Evolutionary conservation across 2,797 vertebrate genomes (phyloP).

Genomic region (Ara ararauna): DNA sequence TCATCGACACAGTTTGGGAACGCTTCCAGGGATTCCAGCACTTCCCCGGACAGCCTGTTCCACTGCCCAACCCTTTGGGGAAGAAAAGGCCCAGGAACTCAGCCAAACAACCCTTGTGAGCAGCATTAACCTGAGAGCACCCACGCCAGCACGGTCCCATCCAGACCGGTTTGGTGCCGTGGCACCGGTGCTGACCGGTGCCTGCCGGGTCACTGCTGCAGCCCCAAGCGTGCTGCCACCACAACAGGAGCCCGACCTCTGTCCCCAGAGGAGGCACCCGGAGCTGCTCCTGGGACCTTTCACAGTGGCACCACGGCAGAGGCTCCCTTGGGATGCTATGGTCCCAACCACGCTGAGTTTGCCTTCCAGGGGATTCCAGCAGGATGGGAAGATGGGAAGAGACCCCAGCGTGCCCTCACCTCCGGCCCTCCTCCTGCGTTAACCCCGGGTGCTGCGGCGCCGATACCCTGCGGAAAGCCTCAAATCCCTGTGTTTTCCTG

Average conservation of each 20-base stretch:
- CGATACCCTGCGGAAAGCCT: neutral
- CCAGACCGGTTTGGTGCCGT: too few relatives aligned
- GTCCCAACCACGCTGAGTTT: neutral
- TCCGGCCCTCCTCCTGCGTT: neutral
- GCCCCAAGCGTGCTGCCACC: too few relatives aligned
- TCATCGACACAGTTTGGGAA: neutral
- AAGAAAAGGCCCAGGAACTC: neutral
- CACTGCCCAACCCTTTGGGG: too few relatives aligned
- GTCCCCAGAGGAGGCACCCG: too few relatives aligned
- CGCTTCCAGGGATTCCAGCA: neutral
- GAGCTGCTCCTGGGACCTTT: neutral
- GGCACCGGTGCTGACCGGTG: neutral
- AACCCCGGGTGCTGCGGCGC: neutral
- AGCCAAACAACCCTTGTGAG: neutral
- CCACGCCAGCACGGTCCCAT: neutral
- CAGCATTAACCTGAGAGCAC: neutral
- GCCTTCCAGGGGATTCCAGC: too few relatives aligned
- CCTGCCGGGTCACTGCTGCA: neutral
- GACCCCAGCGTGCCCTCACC: too few relatives aligned
- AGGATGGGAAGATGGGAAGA: neutral
- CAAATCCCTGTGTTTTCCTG: too few relatives aligned
- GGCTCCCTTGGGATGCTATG: neutral
- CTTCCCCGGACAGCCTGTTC: neutral
- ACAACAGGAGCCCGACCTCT: neutral
- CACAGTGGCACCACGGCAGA: neutral